Evolutionary conservation across 2,888 invertebrate genomes (phyloP).

Genomic region (Steromphala cineraria): DNA sequence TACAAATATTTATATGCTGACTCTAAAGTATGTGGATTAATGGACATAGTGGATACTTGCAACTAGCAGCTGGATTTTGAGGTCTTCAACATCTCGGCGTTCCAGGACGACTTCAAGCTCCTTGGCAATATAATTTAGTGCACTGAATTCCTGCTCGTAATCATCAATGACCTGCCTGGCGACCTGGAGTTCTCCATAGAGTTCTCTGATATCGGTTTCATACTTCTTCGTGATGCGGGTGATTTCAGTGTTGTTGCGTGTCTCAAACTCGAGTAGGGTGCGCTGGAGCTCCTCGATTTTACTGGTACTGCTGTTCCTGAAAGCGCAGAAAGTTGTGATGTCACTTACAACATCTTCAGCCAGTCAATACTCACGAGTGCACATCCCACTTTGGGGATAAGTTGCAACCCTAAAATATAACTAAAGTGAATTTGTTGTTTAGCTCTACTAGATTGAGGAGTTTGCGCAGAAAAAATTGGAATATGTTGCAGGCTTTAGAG

Average conservation of each 20-base stretch:
- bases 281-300: conserved; percentile 75
- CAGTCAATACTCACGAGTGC: too few species aligned
- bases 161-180: conserved; percentile 90
- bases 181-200: conserved; percentile 84
- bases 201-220: conserved; percentile 73
- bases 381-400: too few species aligned
- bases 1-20: too few species aligned
- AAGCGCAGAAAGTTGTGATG: not conserved
- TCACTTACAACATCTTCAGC: too few species aligned
- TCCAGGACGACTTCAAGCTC: conserved; percentile 73
- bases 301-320: conserved; percentile 74
- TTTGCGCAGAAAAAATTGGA: too few species aligned
- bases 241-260: conserved; percentile 74
- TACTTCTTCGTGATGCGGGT: conserved; percentile 75
- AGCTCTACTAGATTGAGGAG: too few species aligned
- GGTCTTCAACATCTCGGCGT: conserved; percentile 80
- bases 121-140: conserved; percentile 92
- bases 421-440: too few species aligned
- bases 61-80: conserved; percentile 76
- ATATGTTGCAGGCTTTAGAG: too few species aligned
- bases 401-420: too few species aligned
- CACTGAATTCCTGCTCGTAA: conserved; percentile 97
- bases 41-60: conserved; percentile 59
- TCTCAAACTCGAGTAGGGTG: conserved; percentile 74
- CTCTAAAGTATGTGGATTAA: too few species aligned